A percentile compares a stretch with the other conserved stretches of the same genome.
phyloP scores from a whole-genome alignment of 2,113 vertebrate genomes.

The Gadus chalcogrammus region DNA sequence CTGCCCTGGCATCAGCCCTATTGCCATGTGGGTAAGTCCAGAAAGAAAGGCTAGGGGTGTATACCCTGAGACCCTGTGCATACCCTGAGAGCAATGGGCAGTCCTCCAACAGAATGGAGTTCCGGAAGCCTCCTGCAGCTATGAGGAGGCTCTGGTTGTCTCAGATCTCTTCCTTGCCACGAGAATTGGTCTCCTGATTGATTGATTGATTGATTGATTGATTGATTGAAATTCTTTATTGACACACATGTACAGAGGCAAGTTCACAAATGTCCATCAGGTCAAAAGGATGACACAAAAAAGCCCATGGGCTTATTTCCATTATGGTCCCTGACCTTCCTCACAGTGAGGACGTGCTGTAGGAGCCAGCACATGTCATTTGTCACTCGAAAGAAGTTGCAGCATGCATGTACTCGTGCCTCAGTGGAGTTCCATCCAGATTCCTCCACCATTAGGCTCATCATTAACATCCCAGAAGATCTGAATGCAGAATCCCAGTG shows the following conservation, averaged over 20 bases:
- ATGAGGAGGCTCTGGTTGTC: neutral
- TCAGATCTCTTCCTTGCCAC: neutral
- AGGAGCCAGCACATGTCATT: neutral
- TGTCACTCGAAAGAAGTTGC: neutral
- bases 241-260: too few species aligned
- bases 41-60: conserved; percentile 5
- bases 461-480: neutral
- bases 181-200: neutral
- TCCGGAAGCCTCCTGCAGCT: conserved; percentile 5
- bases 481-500: neutral
- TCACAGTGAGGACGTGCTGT: neutral
- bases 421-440: too few species aligned
- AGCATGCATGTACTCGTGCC: too few species aligned
- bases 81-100: neutral
- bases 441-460: neutral
- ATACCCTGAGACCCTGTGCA: neutral
- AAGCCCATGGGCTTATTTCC: too few species aligned
- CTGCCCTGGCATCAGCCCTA: neutral
- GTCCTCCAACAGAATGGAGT: neutral
- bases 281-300: too few species aligned
- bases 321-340: neutral
- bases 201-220: too few species aligned
- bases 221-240: too few species aligned
- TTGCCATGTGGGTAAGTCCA: conserved; percentile 6
- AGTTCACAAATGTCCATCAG: too few species aligned